These are phyloP conservation scores for Pandemis corylana DNA, from an alignment of 2,888 invertebrate species.

Conservation along the genomic window DNA sequence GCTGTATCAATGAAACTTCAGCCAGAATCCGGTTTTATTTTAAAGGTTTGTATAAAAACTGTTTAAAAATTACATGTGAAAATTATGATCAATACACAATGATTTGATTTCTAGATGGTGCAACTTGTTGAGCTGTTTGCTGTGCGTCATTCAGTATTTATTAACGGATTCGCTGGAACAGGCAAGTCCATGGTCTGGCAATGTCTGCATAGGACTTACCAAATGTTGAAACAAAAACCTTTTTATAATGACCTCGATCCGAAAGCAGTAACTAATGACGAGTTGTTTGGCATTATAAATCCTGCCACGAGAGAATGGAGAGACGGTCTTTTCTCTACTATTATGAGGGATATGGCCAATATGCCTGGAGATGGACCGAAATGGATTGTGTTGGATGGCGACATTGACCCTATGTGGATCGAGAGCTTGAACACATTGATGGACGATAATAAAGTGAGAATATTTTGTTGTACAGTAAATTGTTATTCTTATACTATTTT, in stretches of 20 bases:
- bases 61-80: not conserved
- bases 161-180: conserved; percentile 93
- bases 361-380: conserved; percentile 93
- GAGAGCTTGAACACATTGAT: conserved; percentile 98
- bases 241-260: conserved; percentile 96
- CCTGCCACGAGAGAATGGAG: conserved; percentile 97
- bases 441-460: conserved; percentile 96
- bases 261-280: conserved; percentile 98
- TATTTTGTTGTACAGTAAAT: conserved; percentile 18
- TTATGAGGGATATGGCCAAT: conserved; percentile 97
- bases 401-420: conserved; percentile 99
- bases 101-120: conserved; percentile 86
- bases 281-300: conserved; percentile 97
- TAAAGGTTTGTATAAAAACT: conserved; percentile 84
- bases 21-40: conserved; percentile 94
- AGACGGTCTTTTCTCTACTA: conserved; percentile 94
- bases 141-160: conserved; percentile 97
- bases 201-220: conserved; percentile 92
- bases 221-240: conserved; percentile 92
- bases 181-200: conserved; percentile 98
- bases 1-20: conserved; percentile 93
- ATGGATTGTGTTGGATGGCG: conserved; percentile 98
- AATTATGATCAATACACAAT: not conserved
- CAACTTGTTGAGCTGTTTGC: conserved; percentile 97
- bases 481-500: conserved; percentile 1